A percentile compares a stretch with the other conserved stretches of the same genome.
Conservation (phyloP, 2,888 invertebrate species). For the Syrista parreyssii region DNA sequence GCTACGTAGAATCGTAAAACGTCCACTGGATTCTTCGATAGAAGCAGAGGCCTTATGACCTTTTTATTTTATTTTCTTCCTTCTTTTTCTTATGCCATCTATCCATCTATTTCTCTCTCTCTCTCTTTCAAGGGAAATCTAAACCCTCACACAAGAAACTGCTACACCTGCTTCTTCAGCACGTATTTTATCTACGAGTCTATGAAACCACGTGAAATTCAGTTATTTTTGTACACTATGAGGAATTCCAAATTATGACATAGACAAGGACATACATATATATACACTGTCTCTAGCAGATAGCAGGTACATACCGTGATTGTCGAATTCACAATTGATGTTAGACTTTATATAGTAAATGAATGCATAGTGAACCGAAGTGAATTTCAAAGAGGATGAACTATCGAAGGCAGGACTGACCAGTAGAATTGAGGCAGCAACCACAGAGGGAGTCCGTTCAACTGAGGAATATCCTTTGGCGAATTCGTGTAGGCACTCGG, state of each 20-base stretch:
- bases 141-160: not conserved
- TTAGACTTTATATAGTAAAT: not conserved
- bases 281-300: not conserved
- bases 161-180: too few relatives aligned
- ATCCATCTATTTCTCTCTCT: constrained; percentile 7
- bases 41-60: not conserved
- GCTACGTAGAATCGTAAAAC: not conserved
- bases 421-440: not conserved
- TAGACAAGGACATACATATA: too few relatives aligned
- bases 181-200: not conserved
- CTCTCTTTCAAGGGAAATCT: not conserved
- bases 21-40: not conserved
- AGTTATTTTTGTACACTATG: too few relatives aligned
- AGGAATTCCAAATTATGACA: too few relatives aligned
- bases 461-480: not conserved
- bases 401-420: not conserved
- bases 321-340: not conserved
- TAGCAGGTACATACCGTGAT: too few relatives aligned
- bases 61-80: not conserved
- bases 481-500: too few relatives aligned
- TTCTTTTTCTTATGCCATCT: too few relatives aligned
- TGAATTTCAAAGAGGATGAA: not conserved
- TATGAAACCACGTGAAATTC: not conserved
- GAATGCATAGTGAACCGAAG: not conserved
- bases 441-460: not conserved